Base-by-base conservation (phyloP, 2,888 invertebrate species). In the Serrognathus titanus region DNA sequence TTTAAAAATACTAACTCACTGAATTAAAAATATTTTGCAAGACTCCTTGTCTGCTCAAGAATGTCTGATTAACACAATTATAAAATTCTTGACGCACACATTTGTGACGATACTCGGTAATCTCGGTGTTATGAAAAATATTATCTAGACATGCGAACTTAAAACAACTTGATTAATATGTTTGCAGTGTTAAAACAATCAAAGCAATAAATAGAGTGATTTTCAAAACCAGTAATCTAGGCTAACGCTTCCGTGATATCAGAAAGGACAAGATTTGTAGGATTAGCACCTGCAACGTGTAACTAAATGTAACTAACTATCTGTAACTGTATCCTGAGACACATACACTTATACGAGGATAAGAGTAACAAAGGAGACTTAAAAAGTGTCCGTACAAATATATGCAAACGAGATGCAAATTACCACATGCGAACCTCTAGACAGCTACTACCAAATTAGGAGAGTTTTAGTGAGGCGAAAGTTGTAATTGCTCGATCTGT, bases 391-490 rank as follows among this genome's bases (percentile, higher is more conserved):
- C 43, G 43, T 43, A 43, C 43, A 43, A 43, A 43, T 43, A 43
- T 43, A 49, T 43, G 55, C 55, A 55, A 55, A 55, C 50, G 45
- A 55, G 55, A 55, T 50, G 55, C 48, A 55, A 43, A 50, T 50
- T 38, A 35, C 39, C 43, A 43, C 49, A 13, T 55, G 55, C 16
- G 16, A 20, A 55, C 55, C n/a, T 45, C 49, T 49, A 50, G 49
- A 38, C 49, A 24, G 50, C 41, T 46, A 43, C 45, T 55, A 49
- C 55, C 55, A 55, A 55, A 55, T 55, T 55, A 55, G 55, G 55
- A 55, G 45, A 46, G 45, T 55, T 55, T 50, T 55, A 55, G 55
- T 50, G 43, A 46, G 37, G 55, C 55, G 55, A 55, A 55, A 55
- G 55, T 55, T 37, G 55, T 55, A 55, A 55, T 55, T 50, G 50